A percentile compares a stretch with the other conserved stretches of the same genome.
Evolutionary conservation across 1,140 invertebrate species (phyloP).

Genomic region (Scaptodrosophila lebanonensis): DNA sequence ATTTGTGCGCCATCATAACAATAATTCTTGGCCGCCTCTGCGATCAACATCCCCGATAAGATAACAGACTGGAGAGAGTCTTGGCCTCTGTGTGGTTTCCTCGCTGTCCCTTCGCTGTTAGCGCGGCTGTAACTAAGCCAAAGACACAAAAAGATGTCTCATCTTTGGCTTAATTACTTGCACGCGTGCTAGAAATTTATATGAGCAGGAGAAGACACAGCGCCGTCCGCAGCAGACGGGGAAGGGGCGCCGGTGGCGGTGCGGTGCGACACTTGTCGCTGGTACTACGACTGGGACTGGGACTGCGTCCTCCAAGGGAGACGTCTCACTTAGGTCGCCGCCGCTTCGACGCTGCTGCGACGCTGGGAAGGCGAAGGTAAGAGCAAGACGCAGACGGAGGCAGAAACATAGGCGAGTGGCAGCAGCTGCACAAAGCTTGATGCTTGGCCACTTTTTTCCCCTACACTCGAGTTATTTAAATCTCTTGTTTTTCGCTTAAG

Average conservation of each 20-base stretch:
- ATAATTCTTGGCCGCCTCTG: conserved; percentile 34
- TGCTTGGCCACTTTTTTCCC: not conserved
- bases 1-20: conserved; percentile 43
- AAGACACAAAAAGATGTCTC: conserved; percentile 56
- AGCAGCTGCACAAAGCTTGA: conserved; percentile 25
- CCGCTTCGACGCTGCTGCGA: too few relatives aligned
- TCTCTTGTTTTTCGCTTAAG: conserved; percentile 12
- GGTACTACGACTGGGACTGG: not conserved
- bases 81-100: conserved; percentile 13
- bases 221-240: too few relatives aligned
- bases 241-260: too few relatives aligned
- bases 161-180: conserved; percentile 70
- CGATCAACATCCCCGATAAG: conserved; percentile 67
- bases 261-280: conserved; percentile 23
- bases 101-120: too few relatives aligned
- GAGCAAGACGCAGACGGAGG: too few relatives aligned
- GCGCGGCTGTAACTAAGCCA: too few relatives aligned
- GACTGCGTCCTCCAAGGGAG: conserved; percentile 5
- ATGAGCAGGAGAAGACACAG: conserved; percentile 40
- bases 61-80: conserved; percentile 43
- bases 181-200: conserved; percentile 71
- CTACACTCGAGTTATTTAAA: conserved; percentile 39
- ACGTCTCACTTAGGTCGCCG: conserved; percentile 37
- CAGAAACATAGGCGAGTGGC: conserved; percentile 2
- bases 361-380: too few relatives aligned